Percentiles rank a stretch among this genome's conserved stretches.
Evolutionary conservation across 2,113 vertebrate species (phyloP).

Genomic region (Felis catus): DNA sequence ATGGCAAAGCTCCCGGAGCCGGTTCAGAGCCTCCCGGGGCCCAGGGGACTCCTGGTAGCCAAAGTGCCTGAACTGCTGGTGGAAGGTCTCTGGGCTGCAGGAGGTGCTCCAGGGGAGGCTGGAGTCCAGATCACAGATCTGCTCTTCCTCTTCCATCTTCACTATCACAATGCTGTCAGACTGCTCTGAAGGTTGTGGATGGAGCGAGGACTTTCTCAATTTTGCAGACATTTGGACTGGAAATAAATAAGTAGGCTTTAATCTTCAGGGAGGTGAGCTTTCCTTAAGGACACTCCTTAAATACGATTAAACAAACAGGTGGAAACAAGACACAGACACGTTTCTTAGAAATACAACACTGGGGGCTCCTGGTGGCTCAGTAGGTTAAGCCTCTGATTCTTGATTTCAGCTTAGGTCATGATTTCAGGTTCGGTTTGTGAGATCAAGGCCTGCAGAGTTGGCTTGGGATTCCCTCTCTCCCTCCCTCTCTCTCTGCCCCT

Average conservation of each 20-base stretch:
- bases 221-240: slow-evolving; percentile 31
- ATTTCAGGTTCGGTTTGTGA: too few relatives aligned
- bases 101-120: background rate
- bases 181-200: background rate
- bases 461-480: too few relatives aligned
- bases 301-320: background rate
- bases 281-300: background rate
- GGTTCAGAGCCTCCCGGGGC: slow-evolving; percentile 57
- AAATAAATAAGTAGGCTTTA: background rate
- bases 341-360: background rate
- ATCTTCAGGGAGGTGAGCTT: background rate
- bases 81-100: slow-evolving; percentile 50
- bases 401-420: too few relatives aligned
- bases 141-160: slow-evolving; percentile 41
- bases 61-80: slow-evolving; percentile 62
- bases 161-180: background rate
- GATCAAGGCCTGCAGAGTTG: too few relatives aligned
- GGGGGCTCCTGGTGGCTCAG: too few relatives aligned
- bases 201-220: background rate
- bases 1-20: slow-evolving; percentile 60
- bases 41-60: slow-evolving; percentile 64
- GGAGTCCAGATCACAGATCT: background rate
- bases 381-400: too few relatives aligned
- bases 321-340: slow-evolving; percentile 42
- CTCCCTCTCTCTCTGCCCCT: too few relatives aligned